These are phyloP conservation scores for Callyntrura sp. DNA, from an alignment of 2,888 invertebrate species.

Conservation along the genomic window DNA sequence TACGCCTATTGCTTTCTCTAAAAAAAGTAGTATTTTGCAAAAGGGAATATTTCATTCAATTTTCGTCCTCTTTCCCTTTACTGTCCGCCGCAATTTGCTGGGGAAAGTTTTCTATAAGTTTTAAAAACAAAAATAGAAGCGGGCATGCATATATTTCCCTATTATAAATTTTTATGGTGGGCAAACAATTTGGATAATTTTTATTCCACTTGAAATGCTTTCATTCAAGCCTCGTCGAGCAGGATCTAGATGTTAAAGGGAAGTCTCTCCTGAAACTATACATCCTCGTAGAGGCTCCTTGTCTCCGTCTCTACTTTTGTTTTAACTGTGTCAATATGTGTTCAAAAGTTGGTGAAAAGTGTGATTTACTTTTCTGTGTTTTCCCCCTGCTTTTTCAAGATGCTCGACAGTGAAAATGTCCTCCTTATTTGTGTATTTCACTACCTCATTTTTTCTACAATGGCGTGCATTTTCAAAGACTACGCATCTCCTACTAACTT, in stretches of 20 bases:
- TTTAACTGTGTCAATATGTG: slow-evolving; percentile 8
- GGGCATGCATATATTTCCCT: slow-evolving; percentile 29
- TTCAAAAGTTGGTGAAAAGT: slow-evolving; percentile 31
- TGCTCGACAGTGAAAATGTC: background rate
- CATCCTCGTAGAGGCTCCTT: too few relatives aligned
- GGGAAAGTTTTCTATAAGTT: background rate
- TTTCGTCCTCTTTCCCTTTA: background rate
- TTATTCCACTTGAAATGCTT: slow-evolving; percentile 68
- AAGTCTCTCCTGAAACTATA: background rate
- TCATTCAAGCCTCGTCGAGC: slow-evolving; percentile 2
- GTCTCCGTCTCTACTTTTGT: background rate
- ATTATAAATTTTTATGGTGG: slow-evolving; percentile 51
- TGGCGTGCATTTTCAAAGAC: background rate
- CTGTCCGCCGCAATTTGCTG: background rate
- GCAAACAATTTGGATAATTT: slow-evolving; percentile 56
- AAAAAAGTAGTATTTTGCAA: background rate
- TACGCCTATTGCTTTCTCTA: background rate
- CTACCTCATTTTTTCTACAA: background rate
- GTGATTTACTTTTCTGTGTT: slow-evolving; percentile 46
- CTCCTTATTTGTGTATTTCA: background rate
- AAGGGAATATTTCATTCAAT: background rate
- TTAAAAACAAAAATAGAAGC: background rate
- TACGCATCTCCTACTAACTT: slow-evolving; percentile 29
- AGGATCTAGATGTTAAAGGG: background rate
- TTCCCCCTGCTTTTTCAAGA: slow-evolving; percentile 14